A percentile compares a stretch with the other conserved stretches of the same genome.
phyloP scores from a whole-genome alignment of 2,113 vertebrate species.

The Fregetta grallaria region DNA sequence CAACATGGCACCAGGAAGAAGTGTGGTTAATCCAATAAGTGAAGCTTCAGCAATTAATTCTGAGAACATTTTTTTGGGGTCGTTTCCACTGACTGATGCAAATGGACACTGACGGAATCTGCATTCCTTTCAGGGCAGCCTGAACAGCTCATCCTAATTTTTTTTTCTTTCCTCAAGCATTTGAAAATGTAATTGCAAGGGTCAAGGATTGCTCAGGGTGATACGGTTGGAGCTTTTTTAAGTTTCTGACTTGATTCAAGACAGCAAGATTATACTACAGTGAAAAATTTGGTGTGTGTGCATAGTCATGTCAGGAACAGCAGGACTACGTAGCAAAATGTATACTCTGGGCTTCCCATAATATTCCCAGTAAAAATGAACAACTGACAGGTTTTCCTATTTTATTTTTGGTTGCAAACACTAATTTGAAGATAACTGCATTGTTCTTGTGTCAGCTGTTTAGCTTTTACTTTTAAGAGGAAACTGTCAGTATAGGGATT shows the following conservation, averaged over 20 bases:
- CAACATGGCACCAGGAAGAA: not conserved
- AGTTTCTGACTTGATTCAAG: constrained; percentile 19
- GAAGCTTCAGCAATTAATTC: not conserved
- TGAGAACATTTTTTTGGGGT: constrained; percentile 19
- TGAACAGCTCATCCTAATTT: not conserved
- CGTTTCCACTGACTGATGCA: constrained; percentile 47
- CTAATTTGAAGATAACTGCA: not conserved
- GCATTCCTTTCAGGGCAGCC: constrained; percentile 43
- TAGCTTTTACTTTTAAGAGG: not conserved
- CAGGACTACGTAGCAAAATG: not conserved
- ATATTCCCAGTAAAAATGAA: not conserved
- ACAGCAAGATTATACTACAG: not conserved
- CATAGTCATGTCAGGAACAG: not conserved
- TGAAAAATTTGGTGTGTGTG: not conserved
- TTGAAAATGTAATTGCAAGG: not conserved
- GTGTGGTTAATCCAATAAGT: constrained; percentile 1
- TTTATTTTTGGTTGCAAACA: not conserved
- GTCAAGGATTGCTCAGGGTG: constrained; percentile 11
- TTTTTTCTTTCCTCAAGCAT: not conserved
- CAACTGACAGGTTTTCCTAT: not conserved
- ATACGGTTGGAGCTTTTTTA: not conserved
- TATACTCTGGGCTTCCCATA: not conserved
- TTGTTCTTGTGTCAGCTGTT: not conserved
- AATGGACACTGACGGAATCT: constrained; percentile 43
- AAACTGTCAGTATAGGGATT: not conserved